These are phyloP conservation scores for Lateolabrax maculatus DNA, from an alignment of 2,797 vertebrate genomes.

Conservation along the genomic window DNA sequence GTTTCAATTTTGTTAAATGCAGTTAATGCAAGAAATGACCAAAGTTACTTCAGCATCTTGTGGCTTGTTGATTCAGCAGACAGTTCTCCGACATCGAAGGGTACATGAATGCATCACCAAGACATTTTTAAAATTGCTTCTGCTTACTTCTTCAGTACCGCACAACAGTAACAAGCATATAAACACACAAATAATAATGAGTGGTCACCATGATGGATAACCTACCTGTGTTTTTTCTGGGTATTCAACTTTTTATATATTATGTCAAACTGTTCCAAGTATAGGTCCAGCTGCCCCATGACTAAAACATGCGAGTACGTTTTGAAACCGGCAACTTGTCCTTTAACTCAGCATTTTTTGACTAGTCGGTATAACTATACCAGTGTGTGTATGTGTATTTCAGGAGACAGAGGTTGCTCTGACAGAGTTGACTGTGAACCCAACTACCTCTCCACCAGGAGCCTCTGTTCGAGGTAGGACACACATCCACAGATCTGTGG, in stretches of 20 bases:
- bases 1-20: no score
- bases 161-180: no score
- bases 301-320: neutral
- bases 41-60: no score
- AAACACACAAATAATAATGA: no score
- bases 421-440: slow-evolving; percentile 48
- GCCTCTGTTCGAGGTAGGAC: slow-evolving; percentile 55
- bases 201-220: neutral
- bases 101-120: no score
- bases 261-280: neutral
- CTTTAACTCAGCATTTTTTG: neutral
- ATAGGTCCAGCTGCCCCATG: neutral
- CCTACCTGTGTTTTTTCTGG: neutral
- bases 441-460: slow-evolving; percentile 1
- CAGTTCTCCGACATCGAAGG: no score
- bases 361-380: neutral
- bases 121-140: no score
- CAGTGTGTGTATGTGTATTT: slow-evolving; percentile 25
- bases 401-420: slow-evolving; percentile 62
- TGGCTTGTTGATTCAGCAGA: no score
- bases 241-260: neutral
- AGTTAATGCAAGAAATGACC: no score
- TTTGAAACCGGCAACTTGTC: neutral
- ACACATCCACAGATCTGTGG: neutral
- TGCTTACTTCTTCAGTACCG: no score